Base-by-base conservation (phyloP, 2,888 invertebrate species). In the Phalera bucephala region DNA sequence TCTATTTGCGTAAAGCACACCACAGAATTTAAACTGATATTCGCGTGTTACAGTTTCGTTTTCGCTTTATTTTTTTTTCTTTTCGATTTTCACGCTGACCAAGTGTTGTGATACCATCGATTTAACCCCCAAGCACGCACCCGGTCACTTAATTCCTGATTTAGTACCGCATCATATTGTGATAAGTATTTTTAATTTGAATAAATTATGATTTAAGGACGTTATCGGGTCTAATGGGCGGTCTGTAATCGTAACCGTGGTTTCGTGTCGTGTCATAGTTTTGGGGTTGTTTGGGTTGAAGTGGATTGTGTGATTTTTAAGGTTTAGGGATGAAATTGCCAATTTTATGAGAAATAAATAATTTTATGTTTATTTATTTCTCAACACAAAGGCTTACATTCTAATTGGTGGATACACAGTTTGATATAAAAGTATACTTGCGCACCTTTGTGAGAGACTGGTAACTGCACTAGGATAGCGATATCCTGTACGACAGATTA, bases 171-270 rank as follows among this genome's bases (percentile, higher is more conserved):
- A 89, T 89, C 89, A 86, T 81, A 87, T 80, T 86, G 82, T 85
- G 88, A 88, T 88, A 88, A 89, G 86, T 89, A 87, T 88, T 89
- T 89, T 89, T 89, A 89, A 89, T 88, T 88, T 89, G 89, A 89
- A 89, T 89, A 89, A 87, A 89, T 89, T 89, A 89, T 87, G 80
- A 86, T 87, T 86, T 83, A 83, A 83, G 80, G 72, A 76, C 72
- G 72, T 78, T 86, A 85, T 87, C 84, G 85, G 69, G 55, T 66
- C 67, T 72, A 80, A 85, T 82, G 76, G 75, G 65, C 61, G 72
- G 34, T 64, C 65, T 72, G 76, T 83, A 82, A 84, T 80, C 82
- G 78, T 65, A 72, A 75, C 72, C 75, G 72, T 73, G 69, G 66
- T 70, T 74, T 71, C 68, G 73, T 73, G 76, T 71, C 70, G 65